These are phyloP conservation scores for Hippocampus barbouri DNA, from an alignment of 2,113 vertebrate genomes.

Conservation along the genomic window DNA sequence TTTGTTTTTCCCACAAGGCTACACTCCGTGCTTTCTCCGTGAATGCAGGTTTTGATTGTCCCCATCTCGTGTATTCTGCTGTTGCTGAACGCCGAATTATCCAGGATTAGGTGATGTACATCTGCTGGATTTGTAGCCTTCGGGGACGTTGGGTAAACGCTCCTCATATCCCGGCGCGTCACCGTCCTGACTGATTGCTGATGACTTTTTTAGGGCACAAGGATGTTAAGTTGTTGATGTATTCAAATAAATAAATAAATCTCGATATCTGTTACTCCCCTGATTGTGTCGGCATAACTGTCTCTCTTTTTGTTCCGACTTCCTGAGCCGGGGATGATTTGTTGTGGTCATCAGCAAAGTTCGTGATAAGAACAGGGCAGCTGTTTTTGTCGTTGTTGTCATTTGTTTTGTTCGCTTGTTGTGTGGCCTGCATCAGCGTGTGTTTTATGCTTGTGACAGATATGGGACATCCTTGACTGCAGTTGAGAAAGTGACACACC, in stretches of 20 bases:
- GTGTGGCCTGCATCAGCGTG: slow-evolving; percentile 23
- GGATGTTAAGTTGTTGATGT: slow-evolving; percentile 72
- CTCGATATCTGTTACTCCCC: background rate
- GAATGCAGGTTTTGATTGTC: slow-evolving; percentile 19
- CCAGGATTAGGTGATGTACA: slow-evolving; percentile 49
- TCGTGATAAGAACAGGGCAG: slow-evolving; percentile 47
- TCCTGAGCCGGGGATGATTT: slow-evolving; percentile 41
- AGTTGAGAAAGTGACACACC: slow-evolving; percentile 59
- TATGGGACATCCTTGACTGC: slow-evolving; percentile 68
- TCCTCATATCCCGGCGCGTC: slow-evolving; percentile 57
- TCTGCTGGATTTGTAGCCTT: slow-evolving; percentile 50
- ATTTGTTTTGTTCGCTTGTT: slow-evolving; percentile 15
- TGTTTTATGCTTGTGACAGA: slow-evolving; percentile 66
- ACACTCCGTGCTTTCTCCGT: slow-evolving; percentile 5
- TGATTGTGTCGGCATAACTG: slow-evolving; percentile 31
- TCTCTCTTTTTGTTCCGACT: slow-evolving; percentile 34
- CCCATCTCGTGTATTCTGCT: slow-evolving; percentile 13
- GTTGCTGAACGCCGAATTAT: slow-evolving; percentile 41
- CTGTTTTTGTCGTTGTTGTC: slow-evolving; percentile 43
- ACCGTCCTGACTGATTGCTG: slow-evolving; percentile 70
- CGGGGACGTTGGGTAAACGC: slow-evolving; percentile 59
- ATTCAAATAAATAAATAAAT: slow-evolving; percentile 41
- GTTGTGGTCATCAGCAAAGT: slow-evolving; percentile 64
- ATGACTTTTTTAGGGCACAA: slow-evolving; percentile 76
- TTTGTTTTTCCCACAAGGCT: background rate